Conservation (phyloP, 2,797 vertebrate genomes). For the Enteromius radiatus region DNA sequence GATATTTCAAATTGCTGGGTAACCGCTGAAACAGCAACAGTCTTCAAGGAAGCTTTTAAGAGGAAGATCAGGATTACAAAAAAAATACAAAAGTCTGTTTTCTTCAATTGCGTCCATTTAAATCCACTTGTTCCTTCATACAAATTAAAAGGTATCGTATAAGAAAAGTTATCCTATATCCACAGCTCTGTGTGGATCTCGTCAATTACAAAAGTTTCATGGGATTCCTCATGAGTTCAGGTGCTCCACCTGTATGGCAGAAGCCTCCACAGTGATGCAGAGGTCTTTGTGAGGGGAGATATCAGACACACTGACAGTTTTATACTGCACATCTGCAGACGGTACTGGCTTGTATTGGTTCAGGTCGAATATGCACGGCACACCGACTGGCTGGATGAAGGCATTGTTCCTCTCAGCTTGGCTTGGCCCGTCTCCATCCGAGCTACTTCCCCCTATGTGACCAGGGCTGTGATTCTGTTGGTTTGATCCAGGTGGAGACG, state of each 20-base stretch:
- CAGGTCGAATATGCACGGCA: constrained; percentile 91
- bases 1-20: background rate
- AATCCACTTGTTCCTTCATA: constrained; percentile 28
- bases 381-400: constrained; percentile 70
- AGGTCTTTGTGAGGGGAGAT: constrained; percentile 93
- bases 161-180: constrained; percentile 36
- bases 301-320: constrained; percentile 78
- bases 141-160: constrained; percentile 17
- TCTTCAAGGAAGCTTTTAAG: constrained; percentile 52
- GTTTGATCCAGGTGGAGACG: constrained; percentile 71
- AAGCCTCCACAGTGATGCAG: constrained; percentile 96
- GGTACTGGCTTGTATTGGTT: constrained; percentile 93
- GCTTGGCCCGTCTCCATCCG: constrained; percentile 72
- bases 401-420: constrained; percentile 80
- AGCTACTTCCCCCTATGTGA: constrained; percentile 63
- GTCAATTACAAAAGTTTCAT: constrained; percentile 49
- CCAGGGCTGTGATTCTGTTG: constrained; percentile 71
- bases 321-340: constrained; percentile 80
- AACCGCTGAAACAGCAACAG: constrained; percentile 21
- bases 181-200: constrained; percentile 35
- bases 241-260: constrained; percentile 96
- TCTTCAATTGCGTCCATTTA: background rate
- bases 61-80: constrained; percentile 71
- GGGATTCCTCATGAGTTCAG: constrained; percentile 85
- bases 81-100: constrained; percentile 2